phyloP scores from a whole-genome alignment of 2,888 invertebrate genomes.

The Thymelicus sylvestris region DNA sequence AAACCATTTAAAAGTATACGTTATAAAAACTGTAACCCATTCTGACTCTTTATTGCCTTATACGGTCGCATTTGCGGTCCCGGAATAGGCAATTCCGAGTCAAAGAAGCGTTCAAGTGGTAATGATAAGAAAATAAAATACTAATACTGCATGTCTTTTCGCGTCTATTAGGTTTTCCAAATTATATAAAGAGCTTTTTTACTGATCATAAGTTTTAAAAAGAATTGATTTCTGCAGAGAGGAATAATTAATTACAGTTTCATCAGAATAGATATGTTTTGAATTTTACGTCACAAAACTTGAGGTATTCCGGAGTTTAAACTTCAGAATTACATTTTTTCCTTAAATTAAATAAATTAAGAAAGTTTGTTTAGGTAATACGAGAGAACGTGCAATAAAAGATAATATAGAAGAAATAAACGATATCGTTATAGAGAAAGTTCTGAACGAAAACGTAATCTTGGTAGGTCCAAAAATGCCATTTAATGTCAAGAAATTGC shows the following conservation, averaged over 20 bases:
- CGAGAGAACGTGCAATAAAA: too few relatives aligned
- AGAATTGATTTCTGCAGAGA: too few relatives aligned
- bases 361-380: too few relatives aligned
- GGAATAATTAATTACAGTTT: too few relatives aligned
- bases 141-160: constrained; percentile 14
- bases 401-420: too few relatives aligned
- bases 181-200: neutral
- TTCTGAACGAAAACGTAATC: neutral
- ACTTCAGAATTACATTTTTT: too few relatives aligned
- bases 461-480: neutral
- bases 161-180: constrained; percentile 12
- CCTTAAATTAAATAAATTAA: too few relatives aligned
- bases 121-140: constrained; percentile 34
- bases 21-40: constrained; percentile 34
- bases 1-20: constrained; percentile 24
- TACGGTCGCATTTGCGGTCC: constrained; percentile 29
- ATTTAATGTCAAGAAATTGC: too few relatives aligned
- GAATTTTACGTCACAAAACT: too few relatives aligned
- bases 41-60: constrained; percentile 30
- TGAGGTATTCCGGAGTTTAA: too few relatives aligned
- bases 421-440: neutral
- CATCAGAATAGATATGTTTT: too few relatives aligned
- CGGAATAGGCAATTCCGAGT: constrained; percentile 34
- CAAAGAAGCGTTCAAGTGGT: constrained; percentile 32
- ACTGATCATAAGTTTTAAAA: neutral